Evolutionary conservation across 2,888 invertebrate species (phyloP).

Genomic region (Ectemnius lituratus): DNA sequence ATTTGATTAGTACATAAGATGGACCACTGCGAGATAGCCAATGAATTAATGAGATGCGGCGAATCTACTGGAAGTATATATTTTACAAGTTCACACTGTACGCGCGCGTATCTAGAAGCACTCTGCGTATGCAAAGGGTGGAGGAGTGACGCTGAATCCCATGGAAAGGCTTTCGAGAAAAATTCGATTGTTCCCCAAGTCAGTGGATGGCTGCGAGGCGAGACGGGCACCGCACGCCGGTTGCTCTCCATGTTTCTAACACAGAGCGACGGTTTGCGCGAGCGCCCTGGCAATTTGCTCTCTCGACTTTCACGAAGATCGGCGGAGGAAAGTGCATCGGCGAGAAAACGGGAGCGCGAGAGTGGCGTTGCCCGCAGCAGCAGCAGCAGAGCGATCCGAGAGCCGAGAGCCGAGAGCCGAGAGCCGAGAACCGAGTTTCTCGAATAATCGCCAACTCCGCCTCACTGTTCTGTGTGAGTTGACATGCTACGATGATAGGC

Average conservation of each 20-base stretch:
- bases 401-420: constrained; percentile 47
- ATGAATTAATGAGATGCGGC: no score
- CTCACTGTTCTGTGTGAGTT: no score
- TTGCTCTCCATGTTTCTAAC: constrained; percentile 30
- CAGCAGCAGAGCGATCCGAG: constrained; percentile 28
- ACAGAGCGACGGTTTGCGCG: constrained; percentile 38
- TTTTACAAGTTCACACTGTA: no score
- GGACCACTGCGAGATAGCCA: no score
- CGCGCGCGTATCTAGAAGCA: no score
- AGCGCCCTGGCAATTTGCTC: constrained; percentile 42
- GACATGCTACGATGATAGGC: no score
- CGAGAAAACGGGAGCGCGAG: constrained; percentile 52
- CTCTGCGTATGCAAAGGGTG: no score
- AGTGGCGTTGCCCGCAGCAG: constrained; percentile 42
- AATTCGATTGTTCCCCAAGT: neutral
- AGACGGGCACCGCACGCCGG: no score
- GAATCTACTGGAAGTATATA: no score
- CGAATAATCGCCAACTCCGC: constrained; percentile 46
- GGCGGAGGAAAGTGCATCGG: constrained; percentile 51
- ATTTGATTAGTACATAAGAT: no score
- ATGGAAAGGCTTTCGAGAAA: neutral
- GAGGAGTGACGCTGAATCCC: no score
- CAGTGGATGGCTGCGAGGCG: constrained; percentile 2
- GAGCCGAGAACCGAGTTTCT: no score
- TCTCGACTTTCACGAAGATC: constrained; percentile 54